phyloP scores from a whole-genome alignment of 2,113 vertebrate species.

The Thinocorus orbignyianus region DNA sequence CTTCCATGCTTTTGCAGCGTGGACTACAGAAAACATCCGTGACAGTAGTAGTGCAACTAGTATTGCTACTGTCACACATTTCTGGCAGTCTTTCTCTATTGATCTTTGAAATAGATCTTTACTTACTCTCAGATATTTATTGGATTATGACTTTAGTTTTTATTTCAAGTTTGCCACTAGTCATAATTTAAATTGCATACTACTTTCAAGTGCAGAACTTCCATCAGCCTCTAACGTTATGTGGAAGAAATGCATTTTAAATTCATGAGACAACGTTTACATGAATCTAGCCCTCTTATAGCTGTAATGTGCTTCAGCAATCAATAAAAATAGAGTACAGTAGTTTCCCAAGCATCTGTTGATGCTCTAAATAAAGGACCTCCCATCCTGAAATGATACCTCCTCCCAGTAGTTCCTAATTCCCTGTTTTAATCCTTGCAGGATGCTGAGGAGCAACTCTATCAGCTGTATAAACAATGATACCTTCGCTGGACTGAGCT shows the following conservation, averaged over 20 bases:
- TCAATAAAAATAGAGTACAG: not conserved
- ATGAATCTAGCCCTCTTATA: not conserved
- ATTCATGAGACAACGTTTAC: not conserved
- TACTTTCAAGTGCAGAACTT: not conserved
- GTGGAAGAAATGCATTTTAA: not conserved
- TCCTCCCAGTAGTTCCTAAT: not conserved
- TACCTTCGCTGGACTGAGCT: constrained; percentile 93
- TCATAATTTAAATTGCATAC: not conserved
- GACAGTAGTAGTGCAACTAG: not conserved
- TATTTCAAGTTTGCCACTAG: not conserved
- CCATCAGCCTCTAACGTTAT: not conserved
- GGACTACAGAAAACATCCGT: not conserved
- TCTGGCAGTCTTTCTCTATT: not conserved
- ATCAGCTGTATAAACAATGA: constrained; percentile 94
- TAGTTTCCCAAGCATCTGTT: not conserved
- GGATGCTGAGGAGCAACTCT: constrained; percentile 95
- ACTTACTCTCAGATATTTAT: not conserved
- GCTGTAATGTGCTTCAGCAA: not conserved
- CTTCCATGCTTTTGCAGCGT: not conserved
- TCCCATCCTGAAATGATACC: not conserved
- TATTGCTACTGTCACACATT: not conserved
- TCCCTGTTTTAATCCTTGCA: constrained; percentile 57
- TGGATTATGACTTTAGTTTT: not conserved
- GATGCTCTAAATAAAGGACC: not conserved
- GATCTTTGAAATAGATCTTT: not conserved